Evolutionary conservation across 2,113 vertebrate genomes (phyloP).

Genomic region (Dasyurus viverrinus): DNA sequence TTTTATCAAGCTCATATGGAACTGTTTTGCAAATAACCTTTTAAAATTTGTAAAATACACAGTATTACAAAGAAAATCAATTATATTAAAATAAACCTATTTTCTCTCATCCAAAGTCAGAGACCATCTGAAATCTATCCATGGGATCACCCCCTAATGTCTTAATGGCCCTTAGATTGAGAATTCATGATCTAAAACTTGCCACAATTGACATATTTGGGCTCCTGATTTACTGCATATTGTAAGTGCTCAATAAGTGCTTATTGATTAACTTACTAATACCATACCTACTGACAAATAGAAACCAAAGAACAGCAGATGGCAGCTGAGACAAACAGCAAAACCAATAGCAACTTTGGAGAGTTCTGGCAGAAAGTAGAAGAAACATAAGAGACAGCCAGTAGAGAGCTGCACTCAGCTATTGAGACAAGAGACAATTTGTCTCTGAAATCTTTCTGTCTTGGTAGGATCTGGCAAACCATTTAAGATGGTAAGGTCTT

Average conservation of each 20-base stretch:
- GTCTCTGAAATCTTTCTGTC: neutral
- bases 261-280: neutral
- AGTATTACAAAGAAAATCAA: neutral
- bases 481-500: neutral
- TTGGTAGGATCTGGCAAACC: neutral
- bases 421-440: neutral
- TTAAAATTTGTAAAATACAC: neutral
- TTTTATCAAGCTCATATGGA: neutral
- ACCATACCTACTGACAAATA: neutral
- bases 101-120: neutral
- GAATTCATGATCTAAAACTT: neutral
- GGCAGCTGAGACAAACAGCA: neutral
- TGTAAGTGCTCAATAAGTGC: neutral
- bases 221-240: neutral
- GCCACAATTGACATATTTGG: neutral
- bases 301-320: no score
- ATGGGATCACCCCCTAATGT: neutral
- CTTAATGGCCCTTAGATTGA: neutral
- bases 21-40: neutral
- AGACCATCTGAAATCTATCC: neutral
- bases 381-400: neutral
- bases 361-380: neutral
- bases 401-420: neutral
- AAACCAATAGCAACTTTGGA: neutral
- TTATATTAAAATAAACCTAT: neutral